A percentile compares a stretch with the other conserved stretches of the same genome.
These are phyloP conservation scores for Urocolius indicus DNA, from an alignment of 2,113 vertebrate genomes.

Conservation along the genomic window DNA sequence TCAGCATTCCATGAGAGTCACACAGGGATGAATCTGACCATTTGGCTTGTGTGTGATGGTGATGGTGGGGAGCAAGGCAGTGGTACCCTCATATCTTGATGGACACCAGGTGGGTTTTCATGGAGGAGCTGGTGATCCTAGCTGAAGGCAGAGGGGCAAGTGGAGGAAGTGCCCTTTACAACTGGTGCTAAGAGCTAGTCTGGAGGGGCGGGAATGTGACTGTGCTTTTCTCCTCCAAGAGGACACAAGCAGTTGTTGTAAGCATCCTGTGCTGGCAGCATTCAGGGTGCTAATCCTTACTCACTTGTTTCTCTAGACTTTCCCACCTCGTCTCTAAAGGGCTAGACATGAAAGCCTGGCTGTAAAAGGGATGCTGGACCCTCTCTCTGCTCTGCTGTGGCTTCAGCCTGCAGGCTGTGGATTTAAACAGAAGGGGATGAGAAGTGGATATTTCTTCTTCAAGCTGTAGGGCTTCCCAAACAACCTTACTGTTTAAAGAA, in stretches of 20 bases:
- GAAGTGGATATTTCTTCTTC: neutral
- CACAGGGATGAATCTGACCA: neutral
- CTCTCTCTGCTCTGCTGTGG: neutral
- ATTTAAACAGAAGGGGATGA: neutral
- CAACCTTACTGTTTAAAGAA: neutral
- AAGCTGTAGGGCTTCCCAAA: neutral
- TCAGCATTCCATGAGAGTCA: neutral
- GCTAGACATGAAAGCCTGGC: neutral
- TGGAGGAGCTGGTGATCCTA: neutral
- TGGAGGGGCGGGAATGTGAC: neutral
- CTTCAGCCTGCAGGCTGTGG: neutral
- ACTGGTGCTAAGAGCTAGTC: neutral
- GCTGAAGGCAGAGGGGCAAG: accelerated
- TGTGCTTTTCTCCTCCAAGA: neutral
- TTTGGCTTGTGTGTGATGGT: neutral
- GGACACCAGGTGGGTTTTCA: neutral
- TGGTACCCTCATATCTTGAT: accelerated
- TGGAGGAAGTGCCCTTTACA: neutral
- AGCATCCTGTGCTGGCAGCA: neutral
- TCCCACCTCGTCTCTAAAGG: neutral
- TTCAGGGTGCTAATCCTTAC: neutral
- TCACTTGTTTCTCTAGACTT: neutral
- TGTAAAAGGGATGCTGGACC: neutral
- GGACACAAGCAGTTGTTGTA: neutral
- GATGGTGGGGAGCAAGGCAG: neutral